Evolutionary conservation across 2,888 invertebrate genomes (phyloP).

Genomic region (Euplagia quadripunctaria): DNA sequence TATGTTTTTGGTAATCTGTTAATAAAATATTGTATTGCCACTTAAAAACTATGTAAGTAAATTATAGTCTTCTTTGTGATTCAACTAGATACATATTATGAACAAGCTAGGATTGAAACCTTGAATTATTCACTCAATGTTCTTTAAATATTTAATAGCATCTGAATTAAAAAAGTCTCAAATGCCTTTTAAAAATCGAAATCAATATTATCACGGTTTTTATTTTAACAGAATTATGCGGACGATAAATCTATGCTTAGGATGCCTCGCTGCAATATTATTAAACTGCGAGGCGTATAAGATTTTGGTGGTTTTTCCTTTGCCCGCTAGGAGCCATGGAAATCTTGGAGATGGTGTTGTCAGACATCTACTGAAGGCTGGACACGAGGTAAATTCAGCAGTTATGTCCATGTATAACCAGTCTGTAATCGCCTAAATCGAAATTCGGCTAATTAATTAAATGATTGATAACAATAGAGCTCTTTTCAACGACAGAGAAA

Average conservation of each 20-base stretch:
- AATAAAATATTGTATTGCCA: neutral
- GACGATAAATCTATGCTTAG: conserved; percentile 10
- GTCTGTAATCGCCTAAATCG: no score
- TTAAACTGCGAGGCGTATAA: conserved; percentile 43
- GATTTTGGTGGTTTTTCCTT: conserved; percentile 53
- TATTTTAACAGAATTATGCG: neutral
- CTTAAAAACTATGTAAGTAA: neutral
- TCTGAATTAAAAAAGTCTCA: neutral
- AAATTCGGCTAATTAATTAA: no score
- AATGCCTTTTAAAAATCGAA: neutral
- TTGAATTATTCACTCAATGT: neutral
- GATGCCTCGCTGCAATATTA: conserved; percentile 11
- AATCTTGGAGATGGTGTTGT: conserved; percentile 60
- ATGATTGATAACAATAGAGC: no score
- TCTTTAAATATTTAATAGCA: neutral
- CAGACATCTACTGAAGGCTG: conserved; percentile 55
- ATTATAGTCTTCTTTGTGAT: neutral
- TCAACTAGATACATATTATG: neutral
- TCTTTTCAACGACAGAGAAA: no score
- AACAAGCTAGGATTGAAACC: neutral
- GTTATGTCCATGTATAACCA: neutral
- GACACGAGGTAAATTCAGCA: conserved; percentile 55
- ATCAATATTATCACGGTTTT: neutral
- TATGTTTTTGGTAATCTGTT: neutral
- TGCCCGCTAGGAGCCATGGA: conserved; percentile 54